Evolutionary conservation across 2,113 vertebrate species (phyloP).

Genomic region (Australoheros scitulus): DNA sequence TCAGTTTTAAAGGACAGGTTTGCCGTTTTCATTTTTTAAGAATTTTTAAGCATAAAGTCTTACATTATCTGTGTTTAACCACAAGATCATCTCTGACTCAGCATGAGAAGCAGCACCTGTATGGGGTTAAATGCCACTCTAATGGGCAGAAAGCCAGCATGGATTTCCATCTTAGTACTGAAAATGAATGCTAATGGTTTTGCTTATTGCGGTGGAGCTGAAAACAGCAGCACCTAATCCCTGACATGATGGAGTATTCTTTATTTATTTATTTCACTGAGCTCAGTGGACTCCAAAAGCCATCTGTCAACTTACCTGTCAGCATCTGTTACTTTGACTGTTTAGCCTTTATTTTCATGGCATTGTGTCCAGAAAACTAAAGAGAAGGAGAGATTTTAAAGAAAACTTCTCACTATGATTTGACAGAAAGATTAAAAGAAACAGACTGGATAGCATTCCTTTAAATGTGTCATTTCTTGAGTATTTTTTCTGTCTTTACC

Average conservation of each 20-base stretch:
- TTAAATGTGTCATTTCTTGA: conserved; percentile 59
- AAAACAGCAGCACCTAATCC: conserved; percentile 57
- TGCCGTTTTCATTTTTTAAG: conserved; percentile 52
- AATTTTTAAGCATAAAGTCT: conserved; percentile 12
- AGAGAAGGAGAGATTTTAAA: conserved; percentile 34
- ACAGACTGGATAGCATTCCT: conserved; percentile 28
- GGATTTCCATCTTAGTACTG: conserved; percentile 51
- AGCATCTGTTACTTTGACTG: conserved; percentile 61
- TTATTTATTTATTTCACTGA: conserved; percentile 47
- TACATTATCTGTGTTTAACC: conserved; percentile 14
- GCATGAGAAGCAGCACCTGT: conserved; percentile 64
- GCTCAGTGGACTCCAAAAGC: conserved; percentile 63
- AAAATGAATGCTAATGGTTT: conserved; percentile 63
- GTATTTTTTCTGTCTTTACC: conserved; percentile 43
- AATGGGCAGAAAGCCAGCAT: conserved; percentile 48
- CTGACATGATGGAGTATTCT: conserved; percentile 52
- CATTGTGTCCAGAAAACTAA: conserved; percentile 45
- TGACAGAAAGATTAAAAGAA: conserved; percentile 54
- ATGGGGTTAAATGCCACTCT: conserved; percentile 57
- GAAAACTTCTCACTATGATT: conserved; percentile 39
- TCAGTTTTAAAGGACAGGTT: conserved; percentile 65
- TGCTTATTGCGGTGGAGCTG: conserved; percentile 35
- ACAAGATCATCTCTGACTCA: conserved; percentile 40
- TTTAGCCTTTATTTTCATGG: conserved; percentile 52
- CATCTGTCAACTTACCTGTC: conserved; percentile 73